Conservation (phyloP, 2,888 invertebrate species). For the Nomada ferruginata region DNA sequence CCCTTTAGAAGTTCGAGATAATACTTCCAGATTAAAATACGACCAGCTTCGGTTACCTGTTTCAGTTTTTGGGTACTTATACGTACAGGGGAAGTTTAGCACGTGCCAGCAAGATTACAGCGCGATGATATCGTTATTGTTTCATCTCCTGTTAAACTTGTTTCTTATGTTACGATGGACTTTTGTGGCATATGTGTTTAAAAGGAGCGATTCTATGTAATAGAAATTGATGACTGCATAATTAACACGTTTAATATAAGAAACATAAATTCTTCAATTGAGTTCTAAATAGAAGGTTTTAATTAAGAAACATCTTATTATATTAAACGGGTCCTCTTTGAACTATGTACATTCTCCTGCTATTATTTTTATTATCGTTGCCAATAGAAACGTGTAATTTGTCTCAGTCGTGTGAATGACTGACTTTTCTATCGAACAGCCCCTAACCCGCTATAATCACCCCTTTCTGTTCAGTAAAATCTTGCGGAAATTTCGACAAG, state of each 20-base stretch:
- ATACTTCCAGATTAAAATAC: conserved; percentile 39
- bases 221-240: too few relatives aligned
- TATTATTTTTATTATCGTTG: too few relatives aligned
- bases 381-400: not conserved
- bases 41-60: not conserved
- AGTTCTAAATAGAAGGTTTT: too few relatives aligned
- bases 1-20: conserved; percentile 9
- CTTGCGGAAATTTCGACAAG: conserved; percentile 9
- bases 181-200: too few relatives aligned
- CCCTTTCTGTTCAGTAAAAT: not conserved
- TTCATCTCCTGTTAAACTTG: not conserved
- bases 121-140: not conserved
- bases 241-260: too few relatives aligned
- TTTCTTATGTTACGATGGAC: not conserved
- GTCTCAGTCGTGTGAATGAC: not conserved
- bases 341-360: too few relatives aligned
- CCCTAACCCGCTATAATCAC: not conserved
- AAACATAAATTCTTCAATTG: too few relatives aligned
- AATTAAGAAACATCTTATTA: too few relatives aligned
- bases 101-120: conserved; percentile 8
- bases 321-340: too few relatives aligned
- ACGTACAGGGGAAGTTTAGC: not conserved
- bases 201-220: too few relatives aligned
- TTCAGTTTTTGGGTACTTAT: not conserved
- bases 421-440: not conserved